Percentiles rank a stretch among this genome's conserved stretches.
Conservation (phyloP, 2,113 vertebrate species). For the Callopanchax toddi region DNA sequence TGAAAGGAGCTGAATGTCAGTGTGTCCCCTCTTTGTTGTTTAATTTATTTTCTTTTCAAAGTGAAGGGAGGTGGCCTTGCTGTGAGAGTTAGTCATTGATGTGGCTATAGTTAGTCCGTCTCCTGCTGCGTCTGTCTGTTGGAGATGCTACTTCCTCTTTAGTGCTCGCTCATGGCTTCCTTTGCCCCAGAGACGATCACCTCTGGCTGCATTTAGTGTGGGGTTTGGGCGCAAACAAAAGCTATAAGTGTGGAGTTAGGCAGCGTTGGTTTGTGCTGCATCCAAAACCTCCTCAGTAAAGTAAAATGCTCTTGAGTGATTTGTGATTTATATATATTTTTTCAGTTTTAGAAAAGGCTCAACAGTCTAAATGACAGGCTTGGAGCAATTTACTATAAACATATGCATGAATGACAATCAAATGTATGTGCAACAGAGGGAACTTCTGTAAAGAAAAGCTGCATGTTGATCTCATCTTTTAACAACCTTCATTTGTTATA, state of each 20-base stretch:
- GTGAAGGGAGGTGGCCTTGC: slow-evolving; percentile 80
- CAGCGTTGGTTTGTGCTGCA: slow-evolving; percentile 20
- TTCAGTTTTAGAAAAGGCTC: too few relatives aligned
- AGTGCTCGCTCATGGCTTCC: slow-evolving; percentile 46
- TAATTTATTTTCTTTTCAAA: slow-evolving; percentile 88
- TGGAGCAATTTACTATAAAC: too few relatives aligned
- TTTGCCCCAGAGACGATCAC: slow-evolving; percentile 38
- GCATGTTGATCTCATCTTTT: slow-evolving; percentile 30
- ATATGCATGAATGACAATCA: too few relatives aligned
- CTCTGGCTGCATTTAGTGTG: slow-evolving; percentile 42
- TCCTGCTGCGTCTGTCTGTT: slow-evolving; percentile 79
- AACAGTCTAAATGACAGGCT: too few relatives aligned
- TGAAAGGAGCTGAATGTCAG: slow-evolving; percentile 83
- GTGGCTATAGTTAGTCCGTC: slow-evolving; percentile 82
- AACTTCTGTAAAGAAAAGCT: slow-evolving; percentile 14
- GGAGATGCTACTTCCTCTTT: slow-evolving; percentile 69
- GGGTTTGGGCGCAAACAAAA: slow-evolving; percentile 52
- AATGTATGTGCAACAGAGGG: too few relatives aligned
- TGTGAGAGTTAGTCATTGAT: slow-evolving; percentile 83
- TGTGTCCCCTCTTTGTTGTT: slow-evolving; percentile 82
- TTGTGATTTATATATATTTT: too few relatives aligned
- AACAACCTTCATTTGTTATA: slow-evolving; percentile 51
- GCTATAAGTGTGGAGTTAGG: slow-evolving; percentile 24
- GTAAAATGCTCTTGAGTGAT: too few relatives aligned
- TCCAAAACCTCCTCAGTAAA: too few relatives aligned